Conservation (phyloP, 2,113 vertebrate genomes). For the Tringa solitaria region DNA sequence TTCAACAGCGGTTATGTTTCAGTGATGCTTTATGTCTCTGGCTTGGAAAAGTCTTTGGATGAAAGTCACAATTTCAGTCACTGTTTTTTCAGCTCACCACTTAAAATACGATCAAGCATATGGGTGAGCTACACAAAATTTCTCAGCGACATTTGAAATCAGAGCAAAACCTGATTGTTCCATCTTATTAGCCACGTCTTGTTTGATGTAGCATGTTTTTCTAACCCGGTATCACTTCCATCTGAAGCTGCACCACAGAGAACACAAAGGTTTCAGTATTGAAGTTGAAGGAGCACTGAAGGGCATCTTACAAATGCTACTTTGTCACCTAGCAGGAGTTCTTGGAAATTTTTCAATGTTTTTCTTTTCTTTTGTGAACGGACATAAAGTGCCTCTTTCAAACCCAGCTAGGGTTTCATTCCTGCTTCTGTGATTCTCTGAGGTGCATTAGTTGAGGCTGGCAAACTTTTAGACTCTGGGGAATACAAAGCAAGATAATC, state of each 20-base stretch:
- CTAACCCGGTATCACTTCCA: constrained; percentile 42
- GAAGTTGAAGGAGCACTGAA: constrained; percentile 41
- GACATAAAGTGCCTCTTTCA: constrained; percentile 59
- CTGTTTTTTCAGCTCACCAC: neutral
- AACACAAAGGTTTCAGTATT: constrained; percentile 51
- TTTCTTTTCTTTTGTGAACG: constrained; percentile 55
- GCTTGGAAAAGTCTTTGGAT: constrained; percentile 37
- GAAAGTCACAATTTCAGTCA: constrained; percentile 32
- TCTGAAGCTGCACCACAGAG: constrained; percentile 46
- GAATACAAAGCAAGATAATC: constrained; percentile 29
- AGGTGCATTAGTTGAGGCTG: constrained; percentile 48
- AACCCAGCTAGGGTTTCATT: constrained; percentile 55
- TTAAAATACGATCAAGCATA: constrained; percentile 36
- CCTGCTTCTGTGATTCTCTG: constrained; percentile 28
- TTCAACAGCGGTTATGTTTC: neutral
- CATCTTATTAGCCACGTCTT: constrained; percentile 16
- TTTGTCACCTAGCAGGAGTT: constrained; percentile 57
- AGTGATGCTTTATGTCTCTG: neutral
- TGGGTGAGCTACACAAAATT: neutral
- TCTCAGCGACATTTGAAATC: constrained; percentile 49
- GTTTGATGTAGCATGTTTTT: constrained; percentile 38
- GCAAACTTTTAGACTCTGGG: constrained; percentile 33
- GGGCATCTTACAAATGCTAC: constrained; percentile 34
- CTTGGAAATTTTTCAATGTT: constrained; percentile 44
- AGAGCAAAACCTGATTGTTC: constrained; percentile 34